Percentiles rank a stretch among this genome's conserved stretches.
These are phyloP conservation scores for Macropus fuliginosus DNA, from an alignment of 2,797 vertebrate genomes.

Conservation along the genomic window DNA sequence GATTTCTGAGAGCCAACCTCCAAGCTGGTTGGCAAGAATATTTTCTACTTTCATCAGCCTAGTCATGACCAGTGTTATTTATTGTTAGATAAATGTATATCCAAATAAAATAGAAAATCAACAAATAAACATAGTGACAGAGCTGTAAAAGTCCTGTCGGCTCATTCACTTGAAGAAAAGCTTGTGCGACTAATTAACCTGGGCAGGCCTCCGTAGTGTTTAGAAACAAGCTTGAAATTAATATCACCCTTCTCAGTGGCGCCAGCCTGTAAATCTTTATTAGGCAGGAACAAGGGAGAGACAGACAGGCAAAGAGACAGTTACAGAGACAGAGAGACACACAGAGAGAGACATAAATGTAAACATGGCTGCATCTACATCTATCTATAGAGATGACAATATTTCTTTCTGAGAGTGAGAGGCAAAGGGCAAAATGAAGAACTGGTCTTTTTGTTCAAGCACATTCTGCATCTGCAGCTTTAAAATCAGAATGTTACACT, in stretches of 20 bases:
- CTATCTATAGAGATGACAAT: neutral
- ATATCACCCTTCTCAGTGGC: conserved; percentile 58
- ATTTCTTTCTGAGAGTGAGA: conserved; percentile 21
- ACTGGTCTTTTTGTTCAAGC: conserved; percentile 18
- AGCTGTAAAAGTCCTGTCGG: conserved; percentile 71
- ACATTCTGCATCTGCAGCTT: conserved; percentile 16
- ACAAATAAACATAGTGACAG: conserved; percentile 82
- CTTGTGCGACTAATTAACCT: conserved; percentile 84
- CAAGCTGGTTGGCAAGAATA: neutral
- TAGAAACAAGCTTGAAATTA: conserved; percentile 83
- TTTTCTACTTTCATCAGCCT: conserved; percentile 71
- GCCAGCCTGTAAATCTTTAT: conserved; percentile 73
- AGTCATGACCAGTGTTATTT: conserved; percentile 80
- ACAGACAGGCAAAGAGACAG: conserved; percentile 39
- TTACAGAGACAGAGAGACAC: conserved; percentile 30
- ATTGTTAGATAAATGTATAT: conserved; percentile 78
- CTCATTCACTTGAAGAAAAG: conserved; percentile 81
- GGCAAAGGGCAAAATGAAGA: conserved; percentile 20
- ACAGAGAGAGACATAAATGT: neutral
- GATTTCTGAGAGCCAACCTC: neutral
- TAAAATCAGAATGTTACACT: conserved; percentile 54
- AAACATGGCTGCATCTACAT: neutral
- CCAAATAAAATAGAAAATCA: conserved; percentile 82
- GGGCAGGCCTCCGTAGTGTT: conserved; percentile 74
- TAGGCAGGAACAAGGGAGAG: conserved; percentile 64